Evolutionary conservation across 2,888 invertebrate genomes (phyloP).

Genomic region (Lacanobia wlatinum): DNA sequence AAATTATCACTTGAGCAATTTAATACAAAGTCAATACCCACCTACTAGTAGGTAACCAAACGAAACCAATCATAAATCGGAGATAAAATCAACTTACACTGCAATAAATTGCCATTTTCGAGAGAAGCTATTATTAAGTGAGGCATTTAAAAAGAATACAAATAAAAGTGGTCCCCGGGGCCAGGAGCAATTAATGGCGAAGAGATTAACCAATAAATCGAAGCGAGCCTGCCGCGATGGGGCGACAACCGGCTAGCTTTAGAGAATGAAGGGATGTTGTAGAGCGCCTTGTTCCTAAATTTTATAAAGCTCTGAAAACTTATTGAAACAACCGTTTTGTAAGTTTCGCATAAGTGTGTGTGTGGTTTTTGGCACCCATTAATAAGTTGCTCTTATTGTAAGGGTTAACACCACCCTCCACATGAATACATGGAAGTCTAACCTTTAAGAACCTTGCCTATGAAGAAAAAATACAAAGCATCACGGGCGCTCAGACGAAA

Average conservation of each 20-base stretch:
- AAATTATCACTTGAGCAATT: background rate
- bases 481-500: background rate
- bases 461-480: background rate
- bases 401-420: too few relatives aligned
- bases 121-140: slow-evolving; percentile 72
- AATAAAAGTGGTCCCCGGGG: slow-evolving; percentile 69
- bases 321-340: background rate
- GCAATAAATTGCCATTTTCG: slow-evolving; percentile 75
- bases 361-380: background rate
- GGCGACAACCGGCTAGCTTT: slow-evolving; percentile 39
- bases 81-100: slow-evolving; percentile 64
- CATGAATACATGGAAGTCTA: background rate
- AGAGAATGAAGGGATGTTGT: slow-evolving; percentile 12
- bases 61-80: slow-evolving; percentile 67
- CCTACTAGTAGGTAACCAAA: slow-evolving; percentile 27
- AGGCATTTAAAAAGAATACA: slow-evolving; percentile 74
- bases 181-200: slow-evolving; percentile 76
- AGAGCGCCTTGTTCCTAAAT: slow-evolving; percentile 15
- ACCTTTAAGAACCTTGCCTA: too few relatives aligned
- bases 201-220: slow-evolving; percentile 77
- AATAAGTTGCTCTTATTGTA: too few relatives aligned
- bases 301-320: background rate
- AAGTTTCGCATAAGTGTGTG: background rate
- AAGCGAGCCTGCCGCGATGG: slow-evolving; percentile 64
- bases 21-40: slow-evolving; percentile 27